Conservation (phyloP, 2,888 invertebrate species). For the Coenonympha arcania region DNA sequence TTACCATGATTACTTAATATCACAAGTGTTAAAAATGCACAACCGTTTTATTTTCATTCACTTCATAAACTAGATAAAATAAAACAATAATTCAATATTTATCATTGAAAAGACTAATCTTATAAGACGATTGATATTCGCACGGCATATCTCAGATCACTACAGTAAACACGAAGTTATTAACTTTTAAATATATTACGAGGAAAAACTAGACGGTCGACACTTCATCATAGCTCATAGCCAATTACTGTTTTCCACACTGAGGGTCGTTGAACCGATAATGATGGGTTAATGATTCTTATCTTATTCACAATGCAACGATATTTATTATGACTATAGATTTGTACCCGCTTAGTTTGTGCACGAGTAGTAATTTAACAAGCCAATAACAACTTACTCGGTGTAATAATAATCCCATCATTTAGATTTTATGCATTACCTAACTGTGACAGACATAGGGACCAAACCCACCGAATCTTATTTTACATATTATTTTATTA, state of each 20-base stretch:
- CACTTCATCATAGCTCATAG: not conserved
- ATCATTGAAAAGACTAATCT: too few relatives aligned
- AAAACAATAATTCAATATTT: not conserved
- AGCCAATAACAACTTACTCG: too few relatives aligned
- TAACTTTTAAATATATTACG: too few relatives aligned
- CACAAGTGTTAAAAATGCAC: not conserved
- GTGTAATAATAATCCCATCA: too few relatives aligned
- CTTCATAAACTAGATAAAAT: not conserved
- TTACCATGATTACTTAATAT: too few relatives aligned
- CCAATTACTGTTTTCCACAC: not conserved
- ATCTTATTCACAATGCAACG: not conserved
- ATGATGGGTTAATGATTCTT: constrained; percentile 1
- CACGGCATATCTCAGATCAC: not conserved
- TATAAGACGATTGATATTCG: not conserved
- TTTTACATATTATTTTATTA: too few relatives aligned
- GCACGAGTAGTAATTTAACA: too few relatives aligned
- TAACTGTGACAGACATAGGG: too few relatives aligned
- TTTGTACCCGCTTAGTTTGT: too few relatives aligned
- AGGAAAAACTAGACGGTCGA: not conserved
- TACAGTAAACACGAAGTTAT: not conserved
- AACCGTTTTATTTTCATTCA: not conserved
- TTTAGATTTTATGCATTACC: too few relatives aligned
- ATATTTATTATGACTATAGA: too few relatives aligned
- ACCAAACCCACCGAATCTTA: too few relatives aligned
- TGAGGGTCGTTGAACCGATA: not conserved